A percentile compares a stretch with the other conserved stretches of the same genome.
These are phyloP conservation scores for Dipodomys spectabilis DNA, from an alignment of 2,113 vertebrate genomes.

Conservation along the genomic window DNA sequence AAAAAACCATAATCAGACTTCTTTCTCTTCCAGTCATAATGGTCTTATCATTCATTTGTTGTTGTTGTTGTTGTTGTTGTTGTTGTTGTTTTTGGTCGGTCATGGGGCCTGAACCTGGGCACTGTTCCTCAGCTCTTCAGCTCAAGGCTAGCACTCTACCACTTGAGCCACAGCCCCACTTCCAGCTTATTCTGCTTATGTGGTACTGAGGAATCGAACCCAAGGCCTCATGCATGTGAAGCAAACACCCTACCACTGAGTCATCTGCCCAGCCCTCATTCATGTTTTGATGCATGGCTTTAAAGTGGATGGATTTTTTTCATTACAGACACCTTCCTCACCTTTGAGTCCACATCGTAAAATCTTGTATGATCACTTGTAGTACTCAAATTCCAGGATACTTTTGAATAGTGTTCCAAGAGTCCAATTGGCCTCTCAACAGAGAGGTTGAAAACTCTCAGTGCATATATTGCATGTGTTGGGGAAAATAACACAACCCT, in stretches of 20 bases:
- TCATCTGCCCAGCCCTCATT: too few species aligned
- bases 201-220: too few species aligned
- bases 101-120: too few species aligned
- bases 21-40: not conserved
- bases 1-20: not conserved
- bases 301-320: not conserved
- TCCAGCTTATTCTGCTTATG: too few species aligned
- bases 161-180: too few species aligned
- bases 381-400: not conserved
- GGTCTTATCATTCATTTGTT: not conserved
- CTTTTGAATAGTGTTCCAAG: constrained; percentile 15
- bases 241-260: too few species aligned
- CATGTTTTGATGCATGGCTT: not conserved
- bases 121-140: too few species aligned
- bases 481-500: not conserved
- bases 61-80: too few species aligned
- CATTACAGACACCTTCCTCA: not conserved
- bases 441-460: not conserved
- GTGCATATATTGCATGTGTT: not conserved
- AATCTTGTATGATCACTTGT: not conserved
- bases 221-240: too few species aligned
- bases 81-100: too few species aligned
- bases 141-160: too few species aligned
- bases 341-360: not conserved
- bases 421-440: constrained; percentile 31